phyloP scores from a whole-genome alignment of 2,113 vertebrate species.

The Poecile atricapillus region DNA sequence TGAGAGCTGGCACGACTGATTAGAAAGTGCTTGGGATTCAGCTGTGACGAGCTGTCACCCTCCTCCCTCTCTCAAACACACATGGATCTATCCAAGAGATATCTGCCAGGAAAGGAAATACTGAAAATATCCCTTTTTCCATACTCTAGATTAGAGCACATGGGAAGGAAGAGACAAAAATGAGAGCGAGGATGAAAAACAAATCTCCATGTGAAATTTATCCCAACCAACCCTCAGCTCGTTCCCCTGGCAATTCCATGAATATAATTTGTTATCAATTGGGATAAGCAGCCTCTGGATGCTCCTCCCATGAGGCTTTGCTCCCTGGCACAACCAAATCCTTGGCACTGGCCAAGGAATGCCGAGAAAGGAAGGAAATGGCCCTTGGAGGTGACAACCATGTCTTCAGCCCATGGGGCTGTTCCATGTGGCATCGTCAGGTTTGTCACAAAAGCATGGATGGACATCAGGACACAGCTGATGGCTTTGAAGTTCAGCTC shows the following conservation, averaged over 20 bases:
- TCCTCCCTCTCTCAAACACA: not conserved
- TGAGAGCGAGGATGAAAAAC: not conserved
- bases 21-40: not conserved
- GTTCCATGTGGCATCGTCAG: not conserved
- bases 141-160: not conserved
- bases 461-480: not conserved
- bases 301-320: not conserved
- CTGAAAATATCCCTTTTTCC: not conserved
- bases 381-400: not conserved
- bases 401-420: not conserved
- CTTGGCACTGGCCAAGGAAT: not conserved
- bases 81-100: not conserved
- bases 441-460: not conserved
- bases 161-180: not conserved
- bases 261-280: not conserved
- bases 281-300: not conserved
- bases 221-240: not conserved
- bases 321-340: not conserved
- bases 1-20: not conserved
- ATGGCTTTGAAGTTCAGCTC: not conserved
- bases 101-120: not conserved
- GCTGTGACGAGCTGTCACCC: not conserved
- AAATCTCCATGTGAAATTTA: not conserved
- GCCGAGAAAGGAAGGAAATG: accelerated
- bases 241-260: not conserved